Base-by-base conservation (phyloP, 2,797 vertebrate genomes). In the Enoplosus armatus region DNA sequence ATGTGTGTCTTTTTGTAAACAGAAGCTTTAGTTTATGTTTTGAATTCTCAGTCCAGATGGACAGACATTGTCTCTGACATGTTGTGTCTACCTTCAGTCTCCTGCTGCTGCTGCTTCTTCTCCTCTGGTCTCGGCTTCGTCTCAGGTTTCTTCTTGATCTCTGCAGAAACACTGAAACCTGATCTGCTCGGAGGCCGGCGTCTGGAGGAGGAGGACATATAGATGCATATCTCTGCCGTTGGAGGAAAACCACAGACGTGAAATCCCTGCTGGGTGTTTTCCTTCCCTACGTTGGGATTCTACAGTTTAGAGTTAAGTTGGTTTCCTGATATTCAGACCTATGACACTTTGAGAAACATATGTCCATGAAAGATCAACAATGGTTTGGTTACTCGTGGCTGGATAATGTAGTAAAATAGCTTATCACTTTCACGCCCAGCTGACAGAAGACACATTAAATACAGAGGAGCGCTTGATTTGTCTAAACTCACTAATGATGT, bases 121-220 rank as follows among this genome's bases (percentile, higher is more conserved):
- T 29, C 27, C 31, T 24, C 10, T 27, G 24, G 8, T 20, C 24
- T 45, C 39, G 37, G 11, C 50, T 6, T 59, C 63, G 0, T 26
- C 73, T 66, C 54, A 16, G 1, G 6, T 47, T 72, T 60, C 59
- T 20, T 35, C 43, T 29, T 27, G 14, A 35, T 56, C 61, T 43
- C 37, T 83, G 47, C 70, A 82, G 58, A 45, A 58, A 58, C 50
- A 1, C 14, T 54, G 66, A 75, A 60, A 78, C 22, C 2, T 1
- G 48, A 71, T 56, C 79, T 12, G 51, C 12, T 47, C 5, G 2
- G 24, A 10, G 24, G n/a, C 11, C 8, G 12, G 22, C 51, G 12
- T 45, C 74, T 50, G 61, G 41, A 71, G 37, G 20, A 35, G 41
- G 39, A 31, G 16, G 39, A 43, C 5, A 29, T 15, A 37, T 20